Base-by-base conservation (phyloP, 2,113 vertebrate species). In the Melierax canorus region DNA sequence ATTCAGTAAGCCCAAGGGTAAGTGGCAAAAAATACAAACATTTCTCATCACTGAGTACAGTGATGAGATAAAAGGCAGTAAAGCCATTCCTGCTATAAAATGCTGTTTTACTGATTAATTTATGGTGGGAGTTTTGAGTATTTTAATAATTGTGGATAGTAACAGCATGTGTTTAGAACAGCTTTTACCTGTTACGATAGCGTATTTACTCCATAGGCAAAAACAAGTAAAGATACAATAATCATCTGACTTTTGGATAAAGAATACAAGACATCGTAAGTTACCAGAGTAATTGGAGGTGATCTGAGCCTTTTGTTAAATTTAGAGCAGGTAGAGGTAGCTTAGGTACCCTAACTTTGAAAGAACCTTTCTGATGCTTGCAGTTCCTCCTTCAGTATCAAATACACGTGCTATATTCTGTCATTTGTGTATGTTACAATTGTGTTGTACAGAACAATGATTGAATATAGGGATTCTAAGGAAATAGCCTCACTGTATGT, bases 1-100 rank as follows among this genome's bases (percentile, higher is more conserved):
- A 32, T 77, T 91, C 86, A 1, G 96, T 95, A 91, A 97, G 96
- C 72, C 97, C 98, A 50, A 96, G 95, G 98, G 99, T 99, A 92
- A 98, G 98, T 95, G 56, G 41, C 58, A 92, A 96, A 93, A 95
- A 68, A 10, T 23, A 39, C 4, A 83, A 81, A 85, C 23, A 22
- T 69, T 75, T 84, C 43, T 48, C 32, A 39, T 66, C 20, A 29
- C 0, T 59, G 39, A 41, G n/a, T 85, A 64, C 26, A 87, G 84
- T 72, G 50, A 51, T 51, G 24, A 51, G 50, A 51, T 48, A 77
- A 92, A 68, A 80, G n/a, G 36, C n/a, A 88, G 13, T 55, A 30
- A 88, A 83, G 34, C 39, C 3, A 13, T 84, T 87, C 15, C 6
- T 94, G 30, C 27, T 74, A 10, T 34, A 67, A 92, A 84, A 64